These are phyloP conservation scores for Paracanthobrama guichenoti DNA, from an alignment of 2,113 vertebrate species.

Conservation along the genomic window DNA sequence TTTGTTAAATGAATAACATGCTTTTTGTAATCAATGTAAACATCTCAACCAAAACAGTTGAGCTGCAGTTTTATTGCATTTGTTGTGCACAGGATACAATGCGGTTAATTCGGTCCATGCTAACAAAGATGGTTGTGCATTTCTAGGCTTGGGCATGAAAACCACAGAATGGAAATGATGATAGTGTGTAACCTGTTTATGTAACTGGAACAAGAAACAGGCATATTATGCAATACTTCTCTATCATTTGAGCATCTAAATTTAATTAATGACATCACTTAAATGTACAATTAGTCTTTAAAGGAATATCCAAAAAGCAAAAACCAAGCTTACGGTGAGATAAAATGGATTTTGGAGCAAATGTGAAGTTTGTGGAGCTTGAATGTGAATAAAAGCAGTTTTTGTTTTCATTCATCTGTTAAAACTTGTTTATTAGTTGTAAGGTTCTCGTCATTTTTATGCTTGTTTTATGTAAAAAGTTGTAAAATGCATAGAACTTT, in stretches of 20 bases:
- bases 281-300: not conserved
- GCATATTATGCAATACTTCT: not conserved
- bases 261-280: not conserved
- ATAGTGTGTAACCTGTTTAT: not conserved
- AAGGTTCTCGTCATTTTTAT: not conserved
- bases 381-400: not conserved
- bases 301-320: not conserved
- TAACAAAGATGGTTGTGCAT: constrained; percentile 37
- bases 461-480: not conserved
- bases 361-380: not conserved
- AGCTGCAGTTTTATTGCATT: constrained; percentile 19
- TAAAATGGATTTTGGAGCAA: not conserved
- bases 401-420: not conserved
- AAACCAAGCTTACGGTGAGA: not conserved
- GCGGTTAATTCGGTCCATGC: constrained; percentile 41
- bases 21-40: constrained; percentile 6
- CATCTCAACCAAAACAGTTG: constrained; percentile 34
- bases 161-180: not conserved
- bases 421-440: not conserved
- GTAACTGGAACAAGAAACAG: not conserved
- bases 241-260: not conserved
- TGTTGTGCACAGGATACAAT: constrained; percentile 42
- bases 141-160: not conserved
- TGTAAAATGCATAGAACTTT: not conserved
- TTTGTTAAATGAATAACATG: constrained; percentile 51